Evolutionary conservation across 2,113 vertebrate species (phyloP).

Genomic region (Origma solitaria): DNA sequence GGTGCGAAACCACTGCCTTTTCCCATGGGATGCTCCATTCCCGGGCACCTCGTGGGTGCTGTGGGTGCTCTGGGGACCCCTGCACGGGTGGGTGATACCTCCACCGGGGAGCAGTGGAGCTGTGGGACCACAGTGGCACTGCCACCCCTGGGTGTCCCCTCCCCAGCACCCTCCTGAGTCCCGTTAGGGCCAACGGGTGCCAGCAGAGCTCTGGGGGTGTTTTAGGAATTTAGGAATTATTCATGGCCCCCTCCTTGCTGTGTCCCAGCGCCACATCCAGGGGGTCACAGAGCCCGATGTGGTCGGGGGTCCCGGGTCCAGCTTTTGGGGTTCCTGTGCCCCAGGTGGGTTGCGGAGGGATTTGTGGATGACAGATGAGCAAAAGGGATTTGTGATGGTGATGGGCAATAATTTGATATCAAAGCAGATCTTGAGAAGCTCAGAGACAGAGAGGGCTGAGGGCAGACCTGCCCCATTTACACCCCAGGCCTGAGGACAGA

Average conservation of each 20-base stretch:
- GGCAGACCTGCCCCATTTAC: background rate
- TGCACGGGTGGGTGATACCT: background rate
- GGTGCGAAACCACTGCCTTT: background rate
- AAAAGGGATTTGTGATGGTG: background rate
- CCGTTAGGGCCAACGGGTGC: rapidly evolving
- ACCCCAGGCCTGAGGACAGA: background rate
- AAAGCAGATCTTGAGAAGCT: background rate
- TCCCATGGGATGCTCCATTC: background rate
- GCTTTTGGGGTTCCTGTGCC: background rate
- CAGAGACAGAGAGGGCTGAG: background rate
- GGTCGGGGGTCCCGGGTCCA: rapidly evolving
- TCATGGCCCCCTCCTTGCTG: rapidly evolving
- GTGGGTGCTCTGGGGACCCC: background rate
- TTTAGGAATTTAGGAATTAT: rapidly evolving
- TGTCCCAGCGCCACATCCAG: background rate
- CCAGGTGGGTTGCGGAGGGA: rapidly evolving
- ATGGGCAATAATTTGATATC: rapidly evolving
- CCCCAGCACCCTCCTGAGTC: background rate
- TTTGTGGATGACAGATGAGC: rapidly evolving
- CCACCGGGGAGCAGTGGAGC: rapidly evolving
- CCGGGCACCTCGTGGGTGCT: background rate
- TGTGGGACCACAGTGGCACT: rapidly evolving
- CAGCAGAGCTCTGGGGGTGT: background rate
- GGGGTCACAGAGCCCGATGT: rapidly evolving
- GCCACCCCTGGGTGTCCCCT: rapidly evolving